These are phyloP conservation scores for Adela reaumurella DNA, from an alignment of 2,888 invertebrate genomes.

Conservation along the genomic window DNA sequence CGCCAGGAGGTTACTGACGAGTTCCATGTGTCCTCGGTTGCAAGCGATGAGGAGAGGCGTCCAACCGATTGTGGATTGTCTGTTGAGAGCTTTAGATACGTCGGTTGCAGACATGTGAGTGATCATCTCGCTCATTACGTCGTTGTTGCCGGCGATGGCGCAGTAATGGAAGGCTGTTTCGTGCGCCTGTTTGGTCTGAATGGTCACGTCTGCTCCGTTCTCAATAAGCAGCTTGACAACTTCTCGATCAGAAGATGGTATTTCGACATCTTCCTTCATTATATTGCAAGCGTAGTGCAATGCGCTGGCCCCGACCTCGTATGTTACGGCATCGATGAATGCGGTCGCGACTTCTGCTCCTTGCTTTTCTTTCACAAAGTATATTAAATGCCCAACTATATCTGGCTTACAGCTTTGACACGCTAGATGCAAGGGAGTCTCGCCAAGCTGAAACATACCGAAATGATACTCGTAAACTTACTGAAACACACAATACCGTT, in stretches of 20 bases:
- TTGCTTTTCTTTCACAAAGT: slow-evolving; percentile 72
- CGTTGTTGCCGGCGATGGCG: slow-evolving; percentile 93
- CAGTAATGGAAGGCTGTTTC: slow-evolving; percentile 97
- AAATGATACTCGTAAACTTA: no score
- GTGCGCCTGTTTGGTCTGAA: slow-evolving; percentile 78
- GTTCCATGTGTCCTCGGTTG: slow-evolving; percentile 91
- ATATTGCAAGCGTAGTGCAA: slow-evolving; percentile 94
- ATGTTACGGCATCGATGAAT: slow-evolving; percentile 82
- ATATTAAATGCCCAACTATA: slow-evolving; percentile 82
- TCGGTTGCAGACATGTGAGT: slow-evolving; percentile 84
- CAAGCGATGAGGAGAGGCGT: slow-evolving; percentile 96
- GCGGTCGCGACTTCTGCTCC: slow-evolving; percentile 75
- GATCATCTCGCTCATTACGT: slow-evolving; percentile 91
- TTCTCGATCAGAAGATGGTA: slow-evolving; percentile 74
- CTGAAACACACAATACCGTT: no score
- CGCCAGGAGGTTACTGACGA: slow-evolving; percentile 82
- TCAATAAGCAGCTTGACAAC: slow-evolving; percentile 87
- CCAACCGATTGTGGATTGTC: slow-evolving; percentile 93
- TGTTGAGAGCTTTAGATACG: slow-evolving; percentile 91
- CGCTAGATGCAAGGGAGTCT: slow-evolving; percentile 94
- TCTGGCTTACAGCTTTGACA: slow-evolving; percentile 82
- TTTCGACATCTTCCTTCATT: slow-evolving; percentile 73
- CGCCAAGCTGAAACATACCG: slow-evolving; percentile 87
- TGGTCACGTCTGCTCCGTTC: slow-evolving; percentile 85
- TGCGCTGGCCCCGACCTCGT: slow-evolving; percentile 90